A percentile compares a stretch with the other conserved stretches of the same genome.
phyloP scores from a whole-genome alignment of 2,113 vertebrate genomes.

The Anseranas semipalmata region DNA sequence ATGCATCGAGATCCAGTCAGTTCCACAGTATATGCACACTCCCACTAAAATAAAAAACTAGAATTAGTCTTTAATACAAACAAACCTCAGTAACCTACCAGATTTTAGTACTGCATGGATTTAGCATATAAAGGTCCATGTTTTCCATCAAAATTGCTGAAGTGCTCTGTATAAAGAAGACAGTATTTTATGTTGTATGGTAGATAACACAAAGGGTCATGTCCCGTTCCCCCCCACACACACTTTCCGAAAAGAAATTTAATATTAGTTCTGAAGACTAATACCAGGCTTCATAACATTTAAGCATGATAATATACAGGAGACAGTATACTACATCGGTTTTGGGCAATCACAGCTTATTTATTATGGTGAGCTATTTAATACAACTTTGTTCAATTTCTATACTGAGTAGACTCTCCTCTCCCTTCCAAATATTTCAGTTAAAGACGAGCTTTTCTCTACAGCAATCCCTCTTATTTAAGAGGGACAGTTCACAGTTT shows the following conservation, averaged over 20 bases:
- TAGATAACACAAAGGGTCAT: neutral
- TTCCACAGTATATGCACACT: neutral
- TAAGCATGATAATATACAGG: neutral
- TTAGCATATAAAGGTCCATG: constrained; percentile 99
- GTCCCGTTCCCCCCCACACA: neutral
- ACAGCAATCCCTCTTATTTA: neutral
- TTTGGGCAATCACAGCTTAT: neutral
- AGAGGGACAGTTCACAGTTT: neutral
- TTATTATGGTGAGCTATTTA: neutral
- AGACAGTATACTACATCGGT: neutral
- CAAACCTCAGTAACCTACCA: constrained; percentile 83
- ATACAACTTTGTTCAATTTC: neutral
- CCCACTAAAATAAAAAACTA: neutral
- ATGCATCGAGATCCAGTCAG: neutral
- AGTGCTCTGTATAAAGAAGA: constrained; percentile 84
- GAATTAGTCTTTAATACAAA: neutral
- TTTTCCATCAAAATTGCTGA: constrained; percentile 98
- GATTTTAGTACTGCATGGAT: constrained; percentile 98
- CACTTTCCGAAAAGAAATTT: neutral
- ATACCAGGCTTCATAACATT: neutral
- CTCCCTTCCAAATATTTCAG: neutral
- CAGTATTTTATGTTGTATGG: neutral
- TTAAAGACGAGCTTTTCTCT: neutral
- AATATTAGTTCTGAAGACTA: neutral
- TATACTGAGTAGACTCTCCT: neutral